Conservation (phyloP, 2,888 invertebrate species). For the Microplitis deprimator region DNA sequence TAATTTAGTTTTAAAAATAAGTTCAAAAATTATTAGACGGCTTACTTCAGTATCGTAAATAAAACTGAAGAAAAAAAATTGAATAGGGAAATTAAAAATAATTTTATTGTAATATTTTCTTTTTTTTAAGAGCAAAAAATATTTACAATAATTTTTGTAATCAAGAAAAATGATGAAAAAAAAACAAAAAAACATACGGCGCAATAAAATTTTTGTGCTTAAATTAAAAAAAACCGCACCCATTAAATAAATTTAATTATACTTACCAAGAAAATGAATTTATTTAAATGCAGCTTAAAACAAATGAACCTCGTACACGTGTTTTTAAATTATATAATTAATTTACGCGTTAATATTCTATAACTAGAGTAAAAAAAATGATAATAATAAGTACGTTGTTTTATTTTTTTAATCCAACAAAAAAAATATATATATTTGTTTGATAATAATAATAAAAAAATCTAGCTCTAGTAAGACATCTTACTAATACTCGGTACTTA, state of each 20-base stretch:
- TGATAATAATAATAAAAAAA: too few species aligned
- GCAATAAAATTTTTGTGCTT: neutral
- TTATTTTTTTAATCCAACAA: too few species aligned
- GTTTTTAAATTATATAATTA: neutral
- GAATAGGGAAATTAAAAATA: too few species aligned
- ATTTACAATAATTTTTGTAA: neutral
- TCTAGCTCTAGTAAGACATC: too few species aligned
- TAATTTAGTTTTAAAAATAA: too few species aligned
- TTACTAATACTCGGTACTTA: too few species aligned
- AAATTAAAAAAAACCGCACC: neutral
- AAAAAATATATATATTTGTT: too few species aligned
- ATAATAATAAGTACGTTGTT: neutral
- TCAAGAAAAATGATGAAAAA: neutral
- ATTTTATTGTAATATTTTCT: neutral
- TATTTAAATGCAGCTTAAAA: neutral
- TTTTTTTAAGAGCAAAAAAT: neutral
- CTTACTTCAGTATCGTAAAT: too few species aligned
- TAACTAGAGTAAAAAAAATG: neutral
- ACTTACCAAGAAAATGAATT: neutral
- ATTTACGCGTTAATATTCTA: neutral
- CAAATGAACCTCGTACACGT: neutral
- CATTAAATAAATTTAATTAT: neutral
- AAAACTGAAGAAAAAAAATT: too few species aligned
- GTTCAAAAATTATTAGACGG: too few species aligned
- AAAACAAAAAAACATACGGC: neutral